Evolutionary conservation across 2,888 invertebrate genomes (phyloP).

Genomic region (Atethmia centrago): DNA sequence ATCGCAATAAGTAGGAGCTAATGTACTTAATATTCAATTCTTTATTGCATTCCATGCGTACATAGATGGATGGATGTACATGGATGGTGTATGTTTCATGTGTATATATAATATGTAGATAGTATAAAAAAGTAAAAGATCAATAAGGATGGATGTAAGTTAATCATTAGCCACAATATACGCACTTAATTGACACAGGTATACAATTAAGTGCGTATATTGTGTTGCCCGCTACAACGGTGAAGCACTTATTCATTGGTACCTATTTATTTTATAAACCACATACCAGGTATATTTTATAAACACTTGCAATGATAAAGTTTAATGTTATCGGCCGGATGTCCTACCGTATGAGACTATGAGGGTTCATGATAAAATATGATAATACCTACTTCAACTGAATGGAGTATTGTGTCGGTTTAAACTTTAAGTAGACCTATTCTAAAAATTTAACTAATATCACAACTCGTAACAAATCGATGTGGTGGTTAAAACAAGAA

Average conservation of each 20-base stretch:
- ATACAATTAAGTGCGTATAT: too few relatives aligned
- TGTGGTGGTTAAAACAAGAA: too few relatives aligned
- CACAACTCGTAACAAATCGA: too few relatives aligned
- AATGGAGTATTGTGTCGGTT: neutral
- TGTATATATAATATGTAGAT: too few relatives aligned
- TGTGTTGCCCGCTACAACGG: neutral
- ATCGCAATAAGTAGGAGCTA: too few relatives aligned
- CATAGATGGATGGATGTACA: too few relatives aligned
- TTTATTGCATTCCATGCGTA: too few relatives aligned
- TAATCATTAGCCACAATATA: too few relatives aligned
- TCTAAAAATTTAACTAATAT: neutral
- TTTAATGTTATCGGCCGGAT: slow-evolving; percentile 22
- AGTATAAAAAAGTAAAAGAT: too few relatives aligned
- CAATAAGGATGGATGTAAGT: too few relatives aligned
- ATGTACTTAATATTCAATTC: too few relatives aligned
- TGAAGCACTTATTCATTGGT: slow-evolving; percentile 13
- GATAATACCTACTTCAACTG: slow-evolving; percentile 1
- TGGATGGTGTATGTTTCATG: too few relatives aligned
- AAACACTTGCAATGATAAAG: slow-evolving; percentile 2
- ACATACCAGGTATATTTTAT: slow-evolving; percentile 1
- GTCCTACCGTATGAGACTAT: slow-evolving; percentile 27
- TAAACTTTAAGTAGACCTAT: neutral
- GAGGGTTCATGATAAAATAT: slow-evolving; percentile 1
- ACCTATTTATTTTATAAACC: slow-evolving; percentile 20
- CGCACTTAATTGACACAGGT: slow-evolving; percentile 17